Conservation (phyloP, 2,797 vertebrate genomes). For the Leptoclinus maculatus region DNA sequence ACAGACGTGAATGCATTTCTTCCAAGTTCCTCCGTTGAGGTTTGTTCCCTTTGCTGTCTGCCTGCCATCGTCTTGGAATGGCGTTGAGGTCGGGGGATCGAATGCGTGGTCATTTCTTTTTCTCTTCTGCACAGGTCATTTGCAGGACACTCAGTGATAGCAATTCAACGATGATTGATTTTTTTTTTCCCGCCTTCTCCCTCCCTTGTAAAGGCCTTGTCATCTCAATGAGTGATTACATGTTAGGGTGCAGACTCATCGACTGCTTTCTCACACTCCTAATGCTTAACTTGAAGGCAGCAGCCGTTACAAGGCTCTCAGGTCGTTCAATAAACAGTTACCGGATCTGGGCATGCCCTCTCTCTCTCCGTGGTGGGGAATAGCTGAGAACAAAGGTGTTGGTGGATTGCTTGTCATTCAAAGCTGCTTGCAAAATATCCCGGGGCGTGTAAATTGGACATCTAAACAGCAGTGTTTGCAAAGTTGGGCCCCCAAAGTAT, state of each 20-base stretch:
- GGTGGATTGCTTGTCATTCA: conserved; percentile 61
- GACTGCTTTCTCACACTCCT: conserved; percentile 68
- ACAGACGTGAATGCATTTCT: neutral
- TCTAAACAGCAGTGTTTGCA: conserved; percentile 36
- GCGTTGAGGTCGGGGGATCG: conserved; percentile 51
- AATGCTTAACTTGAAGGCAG: conserved; percentile 59
- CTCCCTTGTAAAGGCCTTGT: conserved; percentile 71
- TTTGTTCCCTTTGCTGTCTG: conserved; percentile 42
- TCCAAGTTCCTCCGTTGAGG: conserved; percentile 26
- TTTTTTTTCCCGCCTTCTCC: conserved; percentile 29
- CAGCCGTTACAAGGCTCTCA: conserved; percentile 51
- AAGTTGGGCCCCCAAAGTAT: conserved; percentile 14
- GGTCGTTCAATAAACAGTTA: conserved; percentile 74
- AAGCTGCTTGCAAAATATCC: conserved; percentile 41
- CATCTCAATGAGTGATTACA: conserved; percentile 81
- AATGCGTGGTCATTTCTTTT: conserved; percentile 72
- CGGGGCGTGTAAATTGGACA: conserved; percentile 20
- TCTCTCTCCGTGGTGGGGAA: conserved; percentile 29
- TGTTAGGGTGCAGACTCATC: conserved; percentile 74
- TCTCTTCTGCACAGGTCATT: conserved; percentile 72
- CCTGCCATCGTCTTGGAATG: conserved; percentile 49
- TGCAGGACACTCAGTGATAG: conserved; percentile 76
- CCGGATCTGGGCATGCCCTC: conserved; percentile 57
- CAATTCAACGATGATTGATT: conserved; percentile 83
- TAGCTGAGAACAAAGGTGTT: conserved; percentile 50